A percentile compares a stretch with the other conserved stretches of the same genome.
Evolutionary conservation across 2,797 vertebrate genomes (phyloP).

Genomic region (Sebastes glaucus): DNA sequence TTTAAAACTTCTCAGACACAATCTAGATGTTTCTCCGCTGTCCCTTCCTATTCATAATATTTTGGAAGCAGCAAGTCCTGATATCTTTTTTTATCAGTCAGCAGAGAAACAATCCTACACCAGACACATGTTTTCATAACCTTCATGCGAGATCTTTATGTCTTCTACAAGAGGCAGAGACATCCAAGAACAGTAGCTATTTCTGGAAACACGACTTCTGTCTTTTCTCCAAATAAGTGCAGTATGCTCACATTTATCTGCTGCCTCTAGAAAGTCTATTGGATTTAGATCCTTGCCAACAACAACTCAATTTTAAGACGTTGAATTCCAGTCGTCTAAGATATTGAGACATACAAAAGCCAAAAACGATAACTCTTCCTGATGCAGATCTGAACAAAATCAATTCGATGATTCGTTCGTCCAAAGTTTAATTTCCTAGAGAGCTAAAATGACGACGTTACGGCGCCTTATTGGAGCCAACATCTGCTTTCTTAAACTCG

Average conservation of each 20-base stretch:
- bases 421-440: constrained; percentile 1
- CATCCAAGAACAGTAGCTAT: background rate
- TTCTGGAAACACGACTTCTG: constrained; percentile 28
- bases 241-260: background rate
- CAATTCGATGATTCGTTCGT: background rate
- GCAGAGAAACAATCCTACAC: background rate
- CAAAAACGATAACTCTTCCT: background rate
- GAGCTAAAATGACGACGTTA: background rate
- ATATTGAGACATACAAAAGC: background rate
- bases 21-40: background rate
- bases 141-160: constrained; percentile 14
- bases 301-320: background rate
- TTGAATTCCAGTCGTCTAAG: background rate
- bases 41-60: constrained; percentile 12
- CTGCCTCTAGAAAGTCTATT: background rate
- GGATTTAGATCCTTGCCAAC: background rate
- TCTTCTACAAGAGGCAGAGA: background rate
- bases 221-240: background rate
- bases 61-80: constrained; percentile 17
- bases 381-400: background rate
- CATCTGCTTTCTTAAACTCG: background rate
- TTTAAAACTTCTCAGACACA: background rate
- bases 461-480: background rate
- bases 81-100: background rate
- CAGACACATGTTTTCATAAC: constrained; percentile 47